A percentile compares a stretch with the other conserved stretches of the same genome.
These are phyloP conservation scores for Daktulosphaira vitifoliae DNA, from an alignment of 1,140 invertebrate genomes.

Conservation along the genomic window DNA sequence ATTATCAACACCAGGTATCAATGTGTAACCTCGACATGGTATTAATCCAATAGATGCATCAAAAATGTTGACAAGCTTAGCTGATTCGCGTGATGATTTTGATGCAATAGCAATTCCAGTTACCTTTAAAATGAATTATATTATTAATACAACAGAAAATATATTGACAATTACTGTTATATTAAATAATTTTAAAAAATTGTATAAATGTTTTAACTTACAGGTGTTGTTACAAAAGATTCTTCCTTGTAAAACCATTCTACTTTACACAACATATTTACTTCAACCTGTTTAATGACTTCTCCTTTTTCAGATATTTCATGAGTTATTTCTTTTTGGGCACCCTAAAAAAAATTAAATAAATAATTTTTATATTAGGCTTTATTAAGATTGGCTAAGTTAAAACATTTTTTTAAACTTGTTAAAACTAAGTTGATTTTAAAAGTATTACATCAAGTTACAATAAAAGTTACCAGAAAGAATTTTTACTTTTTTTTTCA, in stretches of 20 bases:
- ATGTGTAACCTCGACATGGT: slow-evolving; percentile 49
- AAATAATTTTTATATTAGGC: slow-evolving; percentile 36
- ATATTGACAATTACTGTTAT: neutral
- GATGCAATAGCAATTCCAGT: slow-evolving; percentile 31
- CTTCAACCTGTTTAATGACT: slow-evolving; percentile 56
- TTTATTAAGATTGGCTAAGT: too few species aligned
- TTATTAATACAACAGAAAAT: neutral
- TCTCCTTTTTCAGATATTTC: slow-evolving; percentile 42
- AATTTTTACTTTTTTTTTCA: too few species aligned
- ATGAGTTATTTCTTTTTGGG: slow-evolving; percentile 47
- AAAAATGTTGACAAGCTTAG: slow-evolving; percentile 48
- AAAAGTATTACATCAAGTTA: too few species aligned
- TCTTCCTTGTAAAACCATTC: slow-evolving; percentile 55
- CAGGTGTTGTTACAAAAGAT: slow-evolving; percentile 39
- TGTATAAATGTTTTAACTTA: slow-evolving; percentile 36
- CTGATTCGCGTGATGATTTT: slow-evolving; percentile 42
- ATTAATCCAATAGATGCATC: slow-evolving; percentile 52
- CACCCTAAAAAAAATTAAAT: slow-evolving; percentile 43
- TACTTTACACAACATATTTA: slow-evolving; percentile 55
- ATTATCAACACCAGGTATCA: slow-evolving; percentile 54
- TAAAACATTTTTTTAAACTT: too few species aligned
- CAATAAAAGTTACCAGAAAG: too few species aligned
- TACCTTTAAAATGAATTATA: slow-evolving; percentile 25
- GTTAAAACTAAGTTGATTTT: too few species aligned
- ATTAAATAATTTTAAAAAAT: neutral